Conservation (phyloP, 2,888 invertebrate genomes). For the Diarsia rubi region DNA sequence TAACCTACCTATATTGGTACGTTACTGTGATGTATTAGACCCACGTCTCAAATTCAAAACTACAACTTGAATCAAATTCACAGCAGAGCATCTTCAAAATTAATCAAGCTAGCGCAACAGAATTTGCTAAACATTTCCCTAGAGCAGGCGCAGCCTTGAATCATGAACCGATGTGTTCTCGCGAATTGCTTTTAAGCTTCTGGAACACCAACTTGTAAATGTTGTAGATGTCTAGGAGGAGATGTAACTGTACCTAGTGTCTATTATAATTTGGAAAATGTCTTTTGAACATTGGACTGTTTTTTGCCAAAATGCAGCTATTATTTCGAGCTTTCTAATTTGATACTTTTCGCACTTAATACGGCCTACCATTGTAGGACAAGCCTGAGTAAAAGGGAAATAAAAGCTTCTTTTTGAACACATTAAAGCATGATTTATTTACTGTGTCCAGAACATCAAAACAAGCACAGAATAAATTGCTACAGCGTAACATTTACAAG, state of each 20-base stretch:
- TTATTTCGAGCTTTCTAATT: neutral
- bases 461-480: too few species aligned
- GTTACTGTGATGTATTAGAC: neutral
- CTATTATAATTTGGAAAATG: neutral
- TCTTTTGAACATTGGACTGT: too few species aligned
- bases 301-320: neutral
- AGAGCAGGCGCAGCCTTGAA: slow-evolving; percentile 49
- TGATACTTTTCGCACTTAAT: neutral
- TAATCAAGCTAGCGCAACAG: slow-evolving; percentile 58
- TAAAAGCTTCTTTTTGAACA: too few species aligned
- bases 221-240: neutral
- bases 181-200: slow-evolving; percentile 35
- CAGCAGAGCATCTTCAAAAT: slow-evolving; percentile 51
- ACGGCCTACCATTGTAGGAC: too few species aligned
- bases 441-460: too few species aligned
- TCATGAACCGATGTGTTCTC: slow-evolving; percentile 56
- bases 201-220: neutral
- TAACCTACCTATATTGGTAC: too few species aligned
- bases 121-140: slow-evolving; percentile 64
- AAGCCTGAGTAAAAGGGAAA: too few species aligned
- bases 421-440: too few species aligned
- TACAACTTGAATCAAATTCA: slow-evolving; percentile 36
- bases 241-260: neutral
- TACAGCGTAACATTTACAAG: too few species aligned
- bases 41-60: slow-evolving; percentile 2